A percentile compares a stretch with the other conserved stretches of the same genome.
Conservation (phyloP, 2,888 invertebrate genomes). For the Metalampra italica region DNA sequence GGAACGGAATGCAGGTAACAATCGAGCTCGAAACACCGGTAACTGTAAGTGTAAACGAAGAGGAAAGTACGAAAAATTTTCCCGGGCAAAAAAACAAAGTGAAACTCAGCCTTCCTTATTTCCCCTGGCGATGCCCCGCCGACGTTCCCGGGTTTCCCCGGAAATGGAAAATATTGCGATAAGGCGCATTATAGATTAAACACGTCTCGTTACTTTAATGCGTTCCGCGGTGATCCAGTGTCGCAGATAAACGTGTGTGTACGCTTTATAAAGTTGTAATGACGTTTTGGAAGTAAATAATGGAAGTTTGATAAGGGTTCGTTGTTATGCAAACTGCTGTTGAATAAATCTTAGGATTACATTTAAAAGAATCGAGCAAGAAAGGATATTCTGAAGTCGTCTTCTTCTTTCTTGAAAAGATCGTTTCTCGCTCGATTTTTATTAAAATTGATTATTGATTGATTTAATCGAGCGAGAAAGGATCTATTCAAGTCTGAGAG, state of each 20-base stretch:
- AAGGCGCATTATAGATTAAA: constrained; percentile 78
- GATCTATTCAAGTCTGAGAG: too few relatives aligned
- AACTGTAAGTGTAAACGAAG: constrained; percentile 77
- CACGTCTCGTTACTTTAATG: constrained; percentile 64
- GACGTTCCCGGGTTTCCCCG: constrained; percentile 62
- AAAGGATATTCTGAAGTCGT: not conserved
- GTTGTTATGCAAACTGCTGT: constrained; percentile 46
- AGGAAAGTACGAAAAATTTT: constrained; percentile 67
- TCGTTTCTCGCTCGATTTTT: too few relatives aligned
- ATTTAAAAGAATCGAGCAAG: constrained; percentile 2
- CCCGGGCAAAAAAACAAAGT: constrained; percentile 65
- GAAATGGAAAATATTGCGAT: constrained; percentile 79
- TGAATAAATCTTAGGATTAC: constrained; percentile 6
- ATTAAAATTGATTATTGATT: too few relatives aligned
- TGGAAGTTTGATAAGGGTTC: constrained; percentile 39
- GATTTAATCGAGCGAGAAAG: too few relatives aligned
- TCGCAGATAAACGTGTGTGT: constrained; percentile 44
- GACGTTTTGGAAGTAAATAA: constrained; percentile 46
- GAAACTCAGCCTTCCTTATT: constrained; percentile 76
- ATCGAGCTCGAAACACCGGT: constrained; percentile 61
- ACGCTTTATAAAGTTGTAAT: constrained; percentile 52
- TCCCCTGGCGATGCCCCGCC: constrained; percentile 70
- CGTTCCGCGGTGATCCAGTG: constrained; percentile 57
- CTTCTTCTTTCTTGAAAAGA: too few relatives aligned
- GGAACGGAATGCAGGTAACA: constrained; percentile 63